A percentile compares a stretch with the other conserved stretches of the same genome.
These are phyloP conservation scores for Dicaeum eximium DNA, from an alignment of 2,113 vertebrate species.

Conservation along the genomic window DNA sequence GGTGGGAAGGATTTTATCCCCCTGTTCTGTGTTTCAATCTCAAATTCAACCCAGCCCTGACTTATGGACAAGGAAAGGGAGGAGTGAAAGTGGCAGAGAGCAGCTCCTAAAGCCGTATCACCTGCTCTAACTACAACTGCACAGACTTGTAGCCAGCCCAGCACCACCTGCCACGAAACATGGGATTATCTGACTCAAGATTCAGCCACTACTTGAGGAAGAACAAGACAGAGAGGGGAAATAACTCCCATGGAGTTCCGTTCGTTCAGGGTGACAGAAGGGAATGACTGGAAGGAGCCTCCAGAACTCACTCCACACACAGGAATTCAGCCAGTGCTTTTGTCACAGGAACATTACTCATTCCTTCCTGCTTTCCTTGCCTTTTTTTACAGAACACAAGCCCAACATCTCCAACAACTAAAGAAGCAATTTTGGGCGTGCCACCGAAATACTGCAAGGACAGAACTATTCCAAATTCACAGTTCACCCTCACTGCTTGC, in stretches of 20 bases:
- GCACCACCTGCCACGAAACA: not conserved
- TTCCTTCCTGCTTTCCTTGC: not conserved
- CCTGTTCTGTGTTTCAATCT: not conserved
- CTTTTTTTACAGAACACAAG: not conserved
- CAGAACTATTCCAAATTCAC: not conserved
- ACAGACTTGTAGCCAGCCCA: not conserved
- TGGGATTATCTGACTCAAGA: not conserved
- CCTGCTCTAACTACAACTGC: not conserved
- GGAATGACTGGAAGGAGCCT: not conserved
- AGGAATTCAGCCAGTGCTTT: not conserved
- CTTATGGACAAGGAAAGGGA: not conserved
- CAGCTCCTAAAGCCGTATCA: not conserved
- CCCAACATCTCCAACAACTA: not conserved
- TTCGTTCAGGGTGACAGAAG: not conserved
- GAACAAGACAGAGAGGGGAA: not conserved
- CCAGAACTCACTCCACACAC: not conserved
- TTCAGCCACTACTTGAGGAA: not conserved
- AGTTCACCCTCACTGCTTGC: not conserved
- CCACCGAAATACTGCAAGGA: not conserved
- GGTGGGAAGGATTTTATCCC: not conserved
- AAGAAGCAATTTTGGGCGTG: rapidly evolving
- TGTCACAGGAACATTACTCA: not conserved
- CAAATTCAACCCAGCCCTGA: not conserved
- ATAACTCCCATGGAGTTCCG: not conserved
- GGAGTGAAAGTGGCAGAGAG: rapidly evolving